Base-by-base conservation (phyloP, 2,797 vertebrate genomes). In the Chelon auratus region DNA sequence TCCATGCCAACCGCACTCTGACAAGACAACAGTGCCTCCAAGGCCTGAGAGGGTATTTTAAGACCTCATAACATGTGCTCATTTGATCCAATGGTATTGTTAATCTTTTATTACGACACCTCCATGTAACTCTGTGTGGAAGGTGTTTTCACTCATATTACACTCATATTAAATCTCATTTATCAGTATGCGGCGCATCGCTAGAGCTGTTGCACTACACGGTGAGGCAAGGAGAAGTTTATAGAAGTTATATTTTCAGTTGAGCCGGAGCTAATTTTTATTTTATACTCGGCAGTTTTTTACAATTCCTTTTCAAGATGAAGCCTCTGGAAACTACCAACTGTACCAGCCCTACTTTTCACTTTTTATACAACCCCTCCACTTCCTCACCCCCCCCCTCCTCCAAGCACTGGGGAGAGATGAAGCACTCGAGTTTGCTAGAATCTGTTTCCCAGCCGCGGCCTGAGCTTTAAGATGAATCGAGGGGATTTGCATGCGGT, bases 391-490 rank as follows among this genome's bases (percentile, higher is more conserved):
- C 76, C 71, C 45, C 37, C 62, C 66, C 42, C 36, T 60, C 3
- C 9, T 17, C 9, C 22, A 22, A 83, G 74, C 83, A 68, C 76
- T 50, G 77, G 85, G 81, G 80, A 79, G 88, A 86, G 87, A 92
- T 90, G 86, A 93, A 92, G 90, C 85, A 80, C 92, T 85, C 20
- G 43, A 80, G 84, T 81, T 88, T 87, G 88, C 90, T 87, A 45
- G 87, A 89, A 81, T 90, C 82, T 75, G 76, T 85, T 87, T 89
- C 85, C 80, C 84, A 85, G 91, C 87, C 90, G 90, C 81, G 40
- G 81, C 77, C 82, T 3, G 2, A 76, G 87, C 81, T 87, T 85
- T 76, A 86, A 90, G 91, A 93, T 88, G 82, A 90, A 93, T 91
- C 48, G 78, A 82, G 89, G 83, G 86, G 85, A 89, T 91, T 90